These are phyloP conservation scores for Tringa solitaria DNA, from an alignment of 2,113 vertebrate genomes.

Conservation along the genomic window DNA sequence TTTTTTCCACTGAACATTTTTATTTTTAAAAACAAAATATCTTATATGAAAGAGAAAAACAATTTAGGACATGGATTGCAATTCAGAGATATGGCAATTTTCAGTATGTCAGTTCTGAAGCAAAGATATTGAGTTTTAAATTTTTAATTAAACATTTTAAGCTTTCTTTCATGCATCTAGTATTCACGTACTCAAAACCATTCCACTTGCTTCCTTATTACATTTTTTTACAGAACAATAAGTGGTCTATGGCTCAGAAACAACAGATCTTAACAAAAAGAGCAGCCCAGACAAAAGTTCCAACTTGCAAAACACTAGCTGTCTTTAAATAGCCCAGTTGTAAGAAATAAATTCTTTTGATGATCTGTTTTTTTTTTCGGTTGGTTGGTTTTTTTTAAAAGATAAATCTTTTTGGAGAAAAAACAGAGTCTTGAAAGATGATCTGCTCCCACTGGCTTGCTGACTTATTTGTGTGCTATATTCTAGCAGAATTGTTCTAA, in stretches of 20 bases:
- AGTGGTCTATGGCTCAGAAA: background rate
- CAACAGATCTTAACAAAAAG: background rate
- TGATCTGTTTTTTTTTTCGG: too few species aligned
- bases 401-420: background rate
- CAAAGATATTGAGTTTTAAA: background rate
- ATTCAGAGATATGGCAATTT: background rate
- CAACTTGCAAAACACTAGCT: background rate
- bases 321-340: background rate
- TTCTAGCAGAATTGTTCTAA: background rate
- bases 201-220: background rate
- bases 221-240: background rate
- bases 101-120: background rate
- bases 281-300: background rate
- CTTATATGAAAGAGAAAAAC: background rate
- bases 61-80: background rate
- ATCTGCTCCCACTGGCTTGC: background rate
- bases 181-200: background rate
- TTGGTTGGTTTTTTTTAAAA: background rate
- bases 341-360: background rate
- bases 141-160: slow-evolving; percentile 12
- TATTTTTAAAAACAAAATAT: background rate
- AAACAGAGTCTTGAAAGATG: background rate
- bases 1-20: background rate
- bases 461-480: background rate
- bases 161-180: background rate